Conservation (phyloP, 2,888 invertebrate genomes). For the Drosophila nr. fundita region DNA sequence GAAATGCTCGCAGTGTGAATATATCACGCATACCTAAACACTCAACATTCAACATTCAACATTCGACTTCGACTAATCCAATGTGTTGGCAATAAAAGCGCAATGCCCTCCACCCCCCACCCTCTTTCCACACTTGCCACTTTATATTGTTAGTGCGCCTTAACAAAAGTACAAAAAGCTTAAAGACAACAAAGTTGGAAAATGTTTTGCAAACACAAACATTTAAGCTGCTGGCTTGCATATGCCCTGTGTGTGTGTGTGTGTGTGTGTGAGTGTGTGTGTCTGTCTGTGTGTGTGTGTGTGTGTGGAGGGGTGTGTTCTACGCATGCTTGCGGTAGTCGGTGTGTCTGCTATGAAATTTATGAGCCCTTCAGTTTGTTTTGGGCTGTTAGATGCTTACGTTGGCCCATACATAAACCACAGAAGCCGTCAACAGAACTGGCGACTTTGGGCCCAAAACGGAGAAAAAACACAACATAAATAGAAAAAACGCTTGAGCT, state of each 20-base stretch:
- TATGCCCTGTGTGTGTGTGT: conserved; percentile 28
- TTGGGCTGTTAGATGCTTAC: conserved; percentile 23
- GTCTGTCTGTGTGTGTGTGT: conserved; percentile 8
- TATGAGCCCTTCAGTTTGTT: conserved; percentile 52
- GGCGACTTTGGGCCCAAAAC: conserved; percentile 16
- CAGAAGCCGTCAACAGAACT: conserved; percentile 24
- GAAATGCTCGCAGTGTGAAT: conserved; percentile 8
- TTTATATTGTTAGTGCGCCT: conserved; percentile 8
- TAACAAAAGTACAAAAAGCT: conserved; percentile 5
- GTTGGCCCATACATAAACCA: conserved; percentile 28
- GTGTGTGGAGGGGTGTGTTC: not conserved
- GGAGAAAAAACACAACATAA: not conserved
- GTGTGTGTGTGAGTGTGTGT: not conserved
- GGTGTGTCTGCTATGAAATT: conserved; percentile 49
- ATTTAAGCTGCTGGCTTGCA: conserved; percentile 48
- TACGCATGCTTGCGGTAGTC: conserved; percentile 14
- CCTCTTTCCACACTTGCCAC: not conserved
- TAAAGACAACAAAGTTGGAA: conserved; percentile 16
- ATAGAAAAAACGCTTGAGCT: conserved; percentile 19
- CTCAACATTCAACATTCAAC: conserved; percentile 4
- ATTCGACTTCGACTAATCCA: conserved; percentile 28
- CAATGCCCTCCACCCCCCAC: not conserved
- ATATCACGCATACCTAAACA: conserved; percentile 35
- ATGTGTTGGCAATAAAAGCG: conserved; percentile 3
- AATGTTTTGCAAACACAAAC: conserved; percentile 55